phyloP scores from a whole-genome alignment of 37 sponge, comb jelly and placozoan genomes.

The Agelas oroides region DNA sequence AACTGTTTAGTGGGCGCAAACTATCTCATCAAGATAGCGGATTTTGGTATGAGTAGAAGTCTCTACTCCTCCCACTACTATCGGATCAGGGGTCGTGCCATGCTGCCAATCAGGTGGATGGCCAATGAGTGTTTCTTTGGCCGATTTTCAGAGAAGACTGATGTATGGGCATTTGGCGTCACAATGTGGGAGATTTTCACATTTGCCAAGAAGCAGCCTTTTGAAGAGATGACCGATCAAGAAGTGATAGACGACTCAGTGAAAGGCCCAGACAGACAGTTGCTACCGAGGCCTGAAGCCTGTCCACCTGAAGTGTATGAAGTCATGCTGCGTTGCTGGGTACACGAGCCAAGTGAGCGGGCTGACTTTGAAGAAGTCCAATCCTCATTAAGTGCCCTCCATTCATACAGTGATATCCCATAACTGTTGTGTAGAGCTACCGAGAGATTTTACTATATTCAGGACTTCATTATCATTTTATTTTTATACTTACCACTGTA shows the following conservation, averaged over 20 bases:
- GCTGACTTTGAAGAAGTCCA: constrained; percentile 64
- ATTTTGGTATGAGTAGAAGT: constrained; percentile 87
- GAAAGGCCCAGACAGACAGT: constrained; percentile 37
- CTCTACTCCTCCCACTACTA: constrained; percentile 76
- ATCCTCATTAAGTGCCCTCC: constrained; percentile 32
- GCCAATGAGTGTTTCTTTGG: constrained; percentile 87
- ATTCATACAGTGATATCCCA: constrained; percentile 43
- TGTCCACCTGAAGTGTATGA: constrained; percentile 72
- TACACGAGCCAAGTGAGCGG: constrained; percentile 55
- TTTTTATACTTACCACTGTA: too few relatives aligned
- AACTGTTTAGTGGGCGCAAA: constrained; percentile 83
- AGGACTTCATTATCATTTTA: too few relatives aligned
- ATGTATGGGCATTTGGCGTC: constrained; percentile 88
- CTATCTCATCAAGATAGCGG: constrained; percentile 78
- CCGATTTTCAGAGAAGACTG: constrained; percentile 80
- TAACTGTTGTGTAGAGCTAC: too few relatives aligned
- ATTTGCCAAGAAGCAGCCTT: constrained; percentile 66
- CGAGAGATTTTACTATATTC: too few relatives aligned
- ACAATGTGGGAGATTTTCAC: constrained; percentile 89
- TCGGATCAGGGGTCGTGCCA: constrained; percentile 42
- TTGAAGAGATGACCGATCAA: constrained; percentile 66
- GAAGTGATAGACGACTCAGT: constrained; percentile 74
- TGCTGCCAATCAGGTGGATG: constrained; percentile 87
- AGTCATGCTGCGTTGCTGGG: constrained; percentile 70
- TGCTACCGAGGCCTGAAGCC: constrained; percentile 44